Conservation (phyloP, 2,113 vertebrate species). For the Trematocara stigmaticum region DNA sequence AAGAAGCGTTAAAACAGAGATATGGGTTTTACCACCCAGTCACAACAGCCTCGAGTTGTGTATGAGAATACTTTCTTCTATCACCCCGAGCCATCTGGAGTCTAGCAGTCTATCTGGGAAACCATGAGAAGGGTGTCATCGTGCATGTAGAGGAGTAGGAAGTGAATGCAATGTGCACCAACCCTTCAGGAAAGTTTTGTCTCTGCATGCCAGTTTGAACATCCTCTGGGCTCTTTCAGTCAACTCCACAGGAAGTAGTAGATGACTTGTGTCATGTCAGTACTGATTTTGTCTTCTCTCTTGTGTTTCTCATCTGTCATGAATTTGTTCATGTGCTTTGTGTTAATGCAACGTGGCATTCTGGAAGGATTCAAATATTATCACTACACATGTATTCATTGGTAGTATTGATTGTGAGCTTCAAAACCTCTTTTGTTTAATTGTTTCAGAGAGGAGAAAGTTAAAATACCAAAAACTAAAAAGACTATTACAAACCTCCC, state of each 20-base stretch:
- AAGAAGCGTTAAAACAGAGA: background rate
- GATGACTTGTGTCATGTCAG: constrained; percentile 30
- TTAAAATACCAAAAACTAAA: background rate
- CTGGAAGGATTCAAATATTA: background rate
- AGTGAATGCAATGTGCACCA: constrained; percentile 55
- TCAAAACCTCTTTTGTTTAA: background rate
- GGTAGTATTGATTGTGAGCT: background rate
- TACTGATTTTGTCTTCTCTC: background rate
- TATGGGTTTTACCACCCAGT: constrained; percentile 15
- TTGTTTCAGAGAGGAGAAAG: background rate
- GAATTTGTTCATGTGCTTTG: background rate
- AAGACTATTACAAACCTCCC: background rate
- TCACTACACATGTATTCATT: background rate
- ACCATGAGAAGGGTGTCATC: constrained; percentile 36
- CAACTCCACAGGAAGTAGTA: constrained; percentile 58
- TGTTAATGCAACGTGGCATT: background rate
- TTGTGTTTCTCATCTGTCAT: background rate
- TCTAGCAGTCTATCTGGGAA: constrained; percentile 64
- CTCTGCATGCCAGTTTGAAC: constrained; percentile 53
- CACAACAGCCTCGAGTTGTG: constrained; percentile 13
- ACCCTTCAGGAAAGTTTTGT: constrained; percentile 49
- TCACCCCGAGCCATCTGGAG: constrained; percentile 86
- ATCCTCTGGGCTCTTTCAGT: constrained; percentile 53
- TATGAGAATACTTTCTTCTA: constrained; percentile 68
- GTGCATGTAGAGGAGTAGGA: constrained; percentile 66